Conservation (phyloP, 2,113 vertebrate genomes). For the Semnornis frantzii region DNA sequence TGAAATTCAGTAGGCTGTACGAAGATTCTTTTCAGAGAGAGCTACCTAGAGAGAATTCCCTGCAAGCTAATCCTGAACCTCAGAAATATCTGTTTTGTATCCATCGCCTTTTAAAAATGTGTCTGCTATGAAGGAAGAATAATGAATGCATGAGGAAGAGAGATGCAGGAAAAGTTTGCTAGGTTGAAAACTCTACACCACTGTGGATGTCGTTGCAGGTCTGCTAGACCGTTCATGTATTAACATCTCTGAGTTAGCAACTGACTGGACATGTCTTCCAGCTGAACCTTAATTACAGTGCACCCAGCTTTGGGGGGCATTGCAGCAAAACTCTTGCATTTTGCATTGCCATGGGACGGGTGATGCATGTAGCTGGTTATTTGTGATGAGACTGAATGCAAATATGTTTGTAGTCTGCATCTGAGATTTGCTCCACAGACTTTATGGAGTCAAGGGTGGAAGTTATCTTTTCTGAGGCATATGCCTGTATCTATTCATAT, state of each 20-base stretch:
- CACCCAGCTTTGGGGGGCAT: rapidly evolving
- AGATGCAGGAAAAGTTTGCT: neutral
- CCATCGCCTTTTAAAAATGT: neutral
- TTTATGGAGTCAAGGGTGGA: neutral
- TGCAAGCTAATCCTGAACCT: neutral
- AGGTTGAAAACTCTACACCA: rapidly evolving
- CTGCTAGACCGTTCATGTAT: neutral
- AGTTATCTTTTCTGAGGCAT: neutral
- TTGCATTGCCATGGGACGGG: neutral
- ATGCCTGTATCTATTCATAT: neutral
- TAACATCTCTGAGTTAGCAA: neutral
- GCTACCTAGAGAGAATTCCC: neutral
- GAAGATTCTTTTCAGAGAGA: neutral
- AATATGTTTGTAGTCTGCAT: neutral
- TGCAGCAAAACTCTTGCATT: neutral
- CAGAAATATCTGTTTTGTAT: neutral
- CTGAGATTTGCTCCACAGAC: neutral
- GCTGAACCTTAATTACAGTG: neutral
- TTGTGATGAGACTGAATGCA: neutral
- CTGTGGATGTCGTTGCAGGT: neutral
- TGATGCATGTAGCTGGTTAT: neutral
- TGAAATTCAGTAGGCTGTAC: neutral
- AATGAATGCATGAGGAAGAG: neutral
- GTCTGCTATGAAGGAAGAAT: neutral
- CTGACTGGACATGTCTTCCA: neutral